Percentiles rank a stretch among this genome's conserved stretches.
Conservation (phyloP, 2,113 vertebrate species). For the Athene cunicularia region DNA sequence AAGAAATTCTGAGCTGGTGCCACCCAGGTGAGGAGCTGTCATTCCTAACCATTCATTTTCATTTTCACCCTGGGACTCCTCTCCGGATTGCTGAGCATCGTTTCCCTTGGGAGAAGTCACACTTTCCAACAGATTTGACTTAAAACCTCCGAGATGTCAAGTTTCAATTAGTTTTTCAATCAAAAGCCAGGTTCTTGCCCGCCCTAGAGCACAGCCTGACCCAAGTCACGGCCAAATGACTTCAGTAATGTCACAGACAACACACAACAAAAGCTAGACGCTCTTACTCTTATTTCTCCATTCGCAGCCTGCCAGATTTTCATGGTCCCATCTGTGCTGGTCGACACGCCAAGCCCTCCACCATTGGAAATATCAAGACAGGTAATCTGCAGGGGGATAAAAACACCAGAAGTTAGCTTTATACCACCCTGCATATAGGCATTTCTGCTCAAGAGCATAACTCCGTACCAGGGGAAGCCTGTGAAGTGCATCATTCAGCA, state of each 20-base stretch:
- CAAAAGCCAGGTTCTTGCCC: not conserved
- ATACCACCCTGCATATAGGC: fast-evolving
- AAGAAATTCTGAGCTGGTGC: not conserved
- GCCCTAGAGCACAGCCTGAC: no score
- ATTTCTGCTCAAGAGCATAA: not conserved
- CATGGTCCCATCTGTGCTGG: conserved; percentile 79
- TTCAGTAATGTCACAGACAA: not conserved
- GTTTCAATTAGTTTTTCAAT: not conserved
- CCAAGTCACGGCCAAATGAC: not conserved
- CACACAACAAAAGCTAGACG: not conserved
- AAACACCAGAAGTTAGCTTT: not conserved
- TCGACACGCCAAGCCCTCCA: conserved; percentile 78
- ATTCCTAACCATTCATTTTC: not conserved
- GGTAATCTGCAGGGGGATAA: conserved; percentile 68
- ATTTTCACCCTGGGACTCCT: not conserved
- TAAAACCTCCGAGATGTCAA: not conserved
- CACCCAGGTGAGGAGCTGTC: not conserved
- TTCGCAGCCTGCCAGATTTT: conserved; percentile 83
- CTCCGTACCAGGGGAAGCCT: not conserved
- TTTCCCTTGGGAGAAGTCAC: not conserved
- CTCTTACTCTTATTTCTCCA: conserved; percentile 81
- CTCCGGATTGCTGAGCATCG: not conserved
- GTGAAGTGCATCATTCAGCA: not conserved
- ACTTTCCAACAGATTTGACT: not conserved
- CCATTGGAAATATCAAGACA: conserved; percentile 80